Percentiles rank a stretch among this genome's conserved stretches.
Conservation (phyloP, 1,140 invertebrate species). For the Berghia stephanieae region DNA sequence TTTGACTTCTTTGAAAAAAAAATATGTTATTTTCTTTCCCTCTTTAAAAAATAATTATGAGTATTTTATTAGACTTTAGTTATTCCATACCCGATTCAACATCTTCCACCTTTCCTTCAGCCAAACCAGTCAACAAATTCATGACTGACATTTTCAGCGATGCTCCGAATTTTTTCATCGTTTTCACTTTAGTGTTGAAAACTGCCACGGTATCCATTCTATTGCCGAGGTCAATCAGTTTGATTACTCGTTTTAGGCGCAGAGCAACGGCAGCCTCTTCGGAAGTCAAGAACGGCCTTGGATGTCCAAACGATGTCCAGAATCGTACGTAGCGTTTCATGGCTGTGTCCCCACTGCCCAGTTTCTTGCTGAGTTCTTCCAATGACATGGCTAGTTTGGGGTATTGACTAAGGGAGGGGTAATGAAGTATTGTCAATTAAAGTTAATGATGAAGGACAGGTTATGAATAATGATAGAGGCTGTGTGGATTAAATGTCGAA, state of each 20-base stretch:
- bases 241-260: conserved; percentile 4
- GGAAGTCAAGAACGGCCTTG: conserved; percentile 41
- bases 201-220: too few species aligned
- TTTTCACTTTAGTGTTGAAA: conserved; percentile 32
- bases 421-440: too few species aligned
- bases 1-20: too few species aligned
- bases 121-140: not conserved
- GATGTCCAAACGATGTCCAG: conserved; percentile 50
- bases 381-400: conserved; percentile 13
- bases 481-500: conserved; percentile 32
- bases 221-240: conserved; percentile 6
- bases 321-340: conserved; percentile 44
- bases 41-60: not conserved
- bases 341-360: conserved; percentile 38
- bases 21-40: too few species aligned
- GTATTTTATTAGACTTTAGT: too few species aligned
- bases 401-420: not conserved
- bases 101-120: conserved; percentile 16
- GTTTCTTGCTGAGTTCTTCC: conserved; percentile 33
- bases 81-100: conserved; percentile 25
- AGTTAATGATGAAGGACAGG: too few species aligned
- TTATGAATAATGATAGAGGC: too few species aligned
- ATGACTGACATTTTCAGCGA: not conserved
- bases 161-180: conserved; percentile 4
- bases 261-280: conserved; percentile 31